Conservation (phyloP, 2,888 invertebrate genomes). For the Desoria tigrina region DNA sequence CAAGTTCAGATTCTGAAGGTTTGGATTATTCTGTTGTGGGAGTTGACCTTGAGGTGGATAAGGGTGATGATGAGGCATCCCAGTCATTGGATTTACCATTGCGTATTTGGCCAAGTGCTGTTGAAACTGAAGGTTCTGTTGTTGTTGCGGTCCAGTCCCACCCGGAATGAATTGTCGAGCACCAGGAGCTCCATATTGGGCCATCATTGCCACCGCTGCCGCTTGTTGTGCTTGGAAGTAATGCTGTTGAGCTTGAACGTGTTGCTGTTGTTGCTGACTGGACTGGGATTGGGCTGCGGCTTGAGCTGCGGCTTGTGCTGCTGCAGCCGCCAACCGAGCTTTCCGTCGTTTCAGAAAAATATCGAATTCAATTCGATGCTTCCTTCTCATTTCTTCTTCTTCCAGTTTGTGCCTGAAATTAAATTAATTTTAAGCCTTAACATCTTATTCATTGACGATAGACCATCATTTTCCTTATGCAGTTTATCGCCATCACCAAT, state of each 20-base stretch:
- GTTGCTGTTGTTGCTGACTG: slow-evolving; percentile 29
- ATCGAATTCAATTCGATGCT: slow-evolving; percentile 58
- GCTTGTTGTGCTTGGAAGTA: slow-evolving; percentile 21
- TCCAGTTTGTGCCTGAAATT: slow-evolving; percentile 60
- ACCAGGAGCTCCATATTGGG: slow-evolving; percentile 3
- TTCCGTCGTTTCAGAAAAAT: slow-evolving; percentile 52
- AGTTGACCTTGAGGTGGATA: slow-evolving; percentile 22
- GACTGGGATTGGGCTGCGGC: background rate
- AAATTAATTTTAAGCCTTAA: slow-evolving; percentile 16
- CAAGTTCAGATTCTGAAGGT: background rate
- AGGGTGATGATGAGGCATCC: slow-evolving; percentile 21
- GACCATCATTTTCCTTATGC: slow-evolving; percentile 4
- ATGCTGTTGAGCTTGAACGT: slow-evolving; percentile 21
- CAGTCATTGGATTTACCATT: slow-evolving; percentile 1
- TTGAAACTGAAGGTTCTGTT: slow-evolving; percentile 1
- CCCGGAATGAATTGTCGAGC: background rate
- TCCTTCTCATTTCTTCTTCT: slow-evolving; percentile 61
- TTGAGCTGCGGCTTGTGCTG: slow-evolving; percentile 25
- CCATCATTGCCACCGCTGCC: slow-evolving; percentile 20
- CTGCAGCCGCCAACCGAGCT: slow-evolving; percentile 37
- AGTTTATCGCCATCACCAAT: background rate
- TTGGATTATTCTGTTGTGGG: background rate
- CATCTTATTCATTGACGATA: background rate
- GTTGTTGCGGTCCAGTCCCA: too few species aligned
- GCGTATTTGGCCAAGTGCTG: slow-evolving; percentile 12